A percentile compares a stretch with the other conserved stretches of the same genome.
phyloP scores from a whole-genome alignment of 2,113 vertebrate species.

The Bos indicus region DNA sequence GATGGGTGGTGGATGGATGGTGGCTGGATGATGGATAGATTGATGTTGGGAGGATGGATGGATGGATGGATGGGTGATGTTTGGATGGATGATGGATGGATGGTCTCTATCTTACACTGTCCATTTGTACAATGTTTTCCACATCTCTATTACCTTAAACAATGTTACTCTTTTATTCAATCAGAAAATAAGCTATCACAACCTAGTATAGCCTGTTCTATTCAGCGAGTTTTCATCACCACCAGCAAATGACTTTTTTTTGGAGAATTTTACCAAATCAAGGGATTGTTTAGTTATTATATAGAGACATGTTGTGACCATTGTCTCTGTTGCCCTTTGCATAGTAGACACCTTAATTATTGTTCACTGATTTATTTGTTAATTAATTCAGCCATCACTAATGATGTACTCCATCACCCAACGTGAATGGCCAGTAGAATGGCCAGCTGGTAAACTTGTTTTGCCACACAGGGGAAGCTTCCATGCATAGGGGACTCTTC shows the following conservation, averaged over 20 bases:
- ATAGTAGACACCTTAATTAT: not conserved
- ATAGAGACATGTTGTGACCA: not conserved
- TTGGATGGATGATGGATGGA: not conserved
- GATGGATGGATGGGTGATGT: not conserved
- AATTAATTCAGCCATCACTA: not conserved
- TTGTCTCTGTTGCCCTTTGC: not conserved
- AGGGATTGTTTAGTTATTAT: not conserved
- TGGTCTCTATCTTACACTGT: not conserved
- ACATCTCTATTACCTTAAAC: not conserved
- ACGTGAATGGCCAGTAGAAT: not conserved
- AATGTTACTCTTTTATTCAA: not conserved
- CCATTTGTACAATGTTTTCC: not conserved
- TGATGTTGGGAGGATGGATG: too few relatives aligned
- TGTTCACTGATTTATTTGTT: not conserved
- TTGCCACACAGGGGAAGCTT: not conserved
- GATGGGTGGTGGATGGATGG: too few relatives aligned
- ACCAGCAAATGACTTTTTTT: not conserved
- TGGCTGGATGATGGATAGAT: too few relatives aligned
- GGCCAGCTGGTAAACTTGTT: not conserved
- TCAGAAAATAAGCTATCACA: not conserved
- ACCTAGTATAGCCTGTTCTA: not conserved
- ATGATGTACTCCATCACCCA: not conserved
- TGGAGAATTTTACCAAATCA: not conserved
- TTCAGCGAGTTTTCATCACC: not conserved
- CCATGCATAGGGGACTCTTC: not conserved